Evolutionary conservation across 2,888 invertebrate species (phyloP), one percentile per base, ranked within the genome.

Genomic region (Macropis europaea): DNA sequence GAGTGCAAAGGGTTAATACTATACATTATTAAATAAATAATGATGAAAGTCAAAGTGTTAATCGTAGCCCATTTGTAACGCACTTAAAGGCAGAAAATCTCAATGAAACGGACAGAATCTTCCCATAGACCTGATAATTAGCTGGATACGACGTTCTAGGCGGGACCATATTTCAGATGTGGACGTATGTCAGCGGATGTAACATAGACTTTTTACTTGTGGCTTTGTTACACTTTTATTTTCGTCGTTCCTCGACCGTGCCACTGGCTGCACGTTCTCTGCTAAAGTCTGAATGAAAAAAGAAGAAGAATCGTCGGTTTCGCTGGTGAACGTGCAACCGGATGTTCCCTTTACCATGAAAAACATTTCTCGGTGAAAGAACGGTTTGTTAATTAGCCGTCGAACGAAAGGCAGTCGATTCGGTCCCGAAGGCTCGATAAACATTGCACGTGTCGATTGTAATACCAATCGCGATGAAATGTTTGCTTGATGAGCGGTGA

Each of bases 191-290:
- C 45, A 74, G 62, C 84, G 82, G 84, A 84, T 82, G 82, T 73
- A 59, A 62, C 62, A 34, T 64, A 50, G 71, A 60, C 60, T 85
- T 84, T 82, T 83, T 82, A 72, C 72, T 74, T 66, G 59, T 28
- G 63, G 57, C 76, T 78, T 79, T 79, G 70, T 79, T 72, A 66
- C 66, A 79, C 76, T 83, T 79, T 84, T 84, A 83, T 84, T 84
- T 84, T 66, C 63, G 60, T 66, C 61, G 50, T 61, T 54, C 17
- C 52, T 47, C 62, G 24, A 38, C 64, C 53, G 40, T 60, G 11
- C 24, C 36, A 13, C 40, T 56, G 57, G n/a, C 6, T 62, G 28
- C 63, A 15, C 63, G 40, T 32, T 62, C 52, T 22, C 40, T 6
- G 57, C 2, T 9, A 2, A 53, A 42, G 30, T 48, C 26, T 7